Percentiles rank a stretch among this genome's conserved stretches.
Evolutionary conservation across 2,888 invertebrate genomes (phyloP).

Genomic region (Thecocarcelia acutangulata): DNA sequence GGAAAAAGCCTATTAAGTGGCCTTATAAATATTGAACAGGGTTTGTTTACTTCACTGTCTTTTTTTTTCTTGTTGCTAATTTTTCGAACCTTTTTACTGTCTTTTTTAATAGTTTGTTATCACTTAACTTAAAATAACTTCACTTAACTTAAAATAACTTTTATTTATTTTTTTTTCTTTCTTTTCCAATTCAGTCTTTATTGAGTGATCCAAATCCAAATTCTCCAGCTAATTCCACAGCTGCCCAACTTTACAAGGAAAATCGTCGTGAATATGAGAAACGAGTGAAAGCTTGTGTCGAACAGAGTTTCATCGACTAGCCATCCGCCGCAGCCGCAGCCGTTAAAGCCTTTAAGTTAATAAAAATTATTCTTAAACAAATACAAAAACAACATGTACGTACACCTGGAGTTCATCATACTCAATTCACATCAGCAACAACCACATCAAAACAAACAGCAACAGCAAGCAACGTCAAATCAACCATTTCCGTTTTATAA

Average conservation of each 20-base stretch:
- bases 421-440: constrained; percentile 57
- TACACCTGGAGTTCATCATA: constrained; percentile 64
- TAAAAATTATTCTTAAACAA: constrained; percentile 64
- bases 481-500: constrained; percentile 62
- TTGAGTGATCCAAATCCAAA: constrained; percentile 99
- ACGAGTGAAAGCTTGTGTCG: constrained; percentile 99
- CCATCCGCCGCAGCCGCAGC: constrained; percentile 76
- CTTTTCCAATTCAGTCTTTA: constrained; percentile 88
- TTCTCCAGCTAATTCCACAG: constrained; percentile 99
- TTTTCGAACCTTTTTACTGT: no score
- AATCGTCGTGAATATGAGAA: constrained; percentile 99
- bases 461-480: constrained; percentile 25
- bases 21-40: no score
- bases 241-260: constrained; percentile 99
- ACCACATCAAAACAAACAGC: constrained; percentile 24
- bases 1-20: no score
- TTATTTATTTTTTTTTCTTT: constrained; percentile 30
- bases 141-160: no score
- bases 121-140: no score
- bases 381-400: constrained; percentile 60
- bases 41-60: no score
- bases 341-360: constrained; percentile 68
- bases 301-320: constrained; percentile 99
- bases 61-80: no score
- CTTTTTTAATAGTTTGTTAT: no score